Evolutionary conservation across 2,797 vertebrate genomes (phyloP).

Genomic region (Enteromius argenteus): DNA sequence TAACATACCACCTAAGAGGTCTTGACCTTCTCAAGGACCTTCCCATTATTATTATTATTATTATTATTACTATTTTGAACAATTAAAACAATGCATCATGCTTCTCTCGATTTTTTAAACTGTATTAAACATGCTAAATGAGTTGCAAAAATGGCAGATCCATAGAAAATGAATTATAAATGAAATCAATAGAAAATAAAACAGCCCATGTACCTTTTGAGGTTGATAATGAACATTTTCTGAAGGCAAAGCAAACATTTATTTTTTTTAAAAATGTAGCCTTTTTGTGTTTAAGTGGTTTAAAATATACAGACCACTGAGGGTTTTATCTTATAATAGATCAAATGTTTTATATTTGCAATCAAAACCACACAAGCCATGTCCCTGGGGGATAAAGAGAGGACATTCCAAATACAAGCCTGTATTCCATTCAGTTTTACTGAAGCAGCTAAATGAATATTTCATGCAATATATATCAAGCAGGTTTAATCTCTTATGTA

Average conservation of each 20-base stretch:
- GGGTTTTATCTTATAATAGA: neutral
- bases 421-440: neutral
- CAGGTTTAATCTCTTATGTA: slow-evolving; percentile 13
- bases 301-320: neutral
- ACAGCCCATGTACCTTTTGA: neutral
- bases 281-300: neutral
- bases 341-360: slow-evolving; percentile 4
- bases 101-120: neutral
- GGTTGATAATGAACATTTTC: neutral
- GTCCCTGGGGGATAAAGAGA: neutral
- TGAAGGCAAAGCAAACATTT: neutral
- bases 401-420: neutral
- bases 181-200: neutral
- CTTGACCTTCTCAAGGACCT: neutral
- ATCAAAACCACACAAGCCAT: neutral
- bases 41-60: too few relatives aligned
- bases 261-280: neutral
- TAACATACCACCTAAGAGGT: too few relatives aligned
- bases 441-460: slow-evolving; percentile 13
- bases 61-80: neutral
- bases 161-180: neutral
- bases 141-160: neutral
- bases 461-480: neutral
- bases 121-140: neutral
- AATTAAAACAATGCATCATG: neutral